Evolutionary conservation across 2,113 vertebrate genomes (phyloP), one percentile per base, ranked within the genome.

Genomic region (Shinisaurus crocodilurus): DNA sequence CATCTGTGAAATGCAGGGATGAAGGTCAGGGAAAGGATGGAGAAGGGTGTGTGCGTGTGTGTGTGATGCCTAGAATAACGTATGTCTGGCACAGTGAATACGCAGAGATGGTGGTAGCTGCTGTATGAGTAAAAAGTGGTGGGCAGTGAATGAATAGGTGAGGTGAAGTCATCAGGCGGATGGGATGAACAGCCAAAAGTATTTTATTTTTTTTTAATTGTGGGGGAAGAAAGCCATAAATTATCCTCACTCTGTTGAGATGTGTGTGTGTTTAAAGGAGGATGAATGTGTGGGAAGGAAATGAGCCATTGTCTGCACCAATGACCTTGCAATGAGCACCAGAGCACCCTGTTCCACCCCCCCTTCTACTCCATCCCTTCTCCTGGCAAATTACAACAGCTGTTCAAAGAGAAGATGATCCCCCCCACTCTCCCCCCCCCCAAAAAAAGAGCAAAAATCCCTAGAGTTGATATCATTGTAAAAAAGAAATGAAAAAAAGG

Each of bases 141-240:
- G 87, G 85, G 85, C 40, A 87, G 90, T 10, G 5, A 34, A 85
- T 80, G 82, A 84, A 91, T 84, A 77, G 80, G 70, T 83, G 29
- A 45, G 86, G 86, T 88, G 86, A 88, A 91, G 60, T 91, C 90
- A 91, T 88, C 72, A n/a, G 89, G 65, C 37, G 15, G n/a, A 76
- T 23, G 57, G 37, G 48, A 86, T 69, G 63, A 90, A 45, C 89
- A 90, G 75, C 75, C 89, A 54, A 43, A 90, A 90, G 82, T 67
- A 67, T 70, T 7, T 77, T 67, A 67, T 70, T 7, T 77, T 37
- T 3, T 50, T 29, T 76, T 5, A 40, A 86, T 80, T 90, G 74
- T 85, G 83, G 74, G 63, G 74, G 82, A 85, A 85, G 74, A 80
- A 54, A 90, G 84, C 63, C 89, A 90, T 90, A 90, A 85, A 90